Evolutionary conservation across 1,140 invertebrate genomes (phyloP).

Genomic region (Eupristina koningsbergeri): DNA sequence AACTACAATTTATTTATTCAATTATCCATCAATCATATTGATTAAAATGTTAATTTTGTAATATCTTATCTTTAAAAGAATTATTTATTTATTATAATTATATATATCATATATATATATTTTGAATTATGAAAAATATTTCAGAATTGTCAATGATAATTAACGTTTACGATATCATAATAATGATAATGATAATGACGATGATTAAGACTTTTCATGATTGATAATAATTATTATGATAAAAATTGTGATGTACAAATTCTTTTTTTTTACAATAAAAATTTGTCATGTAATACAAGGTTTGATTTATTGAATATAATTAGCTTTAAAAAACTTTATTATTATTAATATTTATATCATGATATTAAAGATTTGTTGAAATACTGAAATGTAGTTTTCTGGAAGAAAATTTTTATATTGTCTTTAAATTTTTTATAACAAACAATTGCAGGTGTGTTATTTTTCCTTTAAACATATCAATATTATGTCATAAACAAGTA

Average conservation of each 20-base stretch:
- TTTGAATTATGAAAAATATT: too few species aligned
- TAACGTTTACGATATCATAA: not conserved
- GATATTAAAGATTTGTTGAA: not conserved
- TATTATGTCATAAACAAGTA: too few species aligned
- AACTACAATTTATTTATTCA: slow-evolving; percentile 46
- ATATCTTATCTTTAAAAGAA: not conserved
- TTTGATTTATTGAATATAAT: slow-evolving; percentile 2
- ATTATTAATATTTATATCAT: not conserved
- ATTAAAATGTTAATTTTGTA: slow-evolving; percentile 29
- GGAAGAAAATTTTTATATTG: too few species aligned
- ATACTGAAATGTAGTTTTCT: not conserved
- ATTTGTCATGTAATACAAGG: not conserved
- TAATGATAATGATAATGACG: not conserved
- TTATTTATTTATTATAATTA: slow-evolving; percentile 13
- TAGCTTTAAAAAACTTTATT: not conserved
- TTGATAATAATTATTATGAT: slow-evolving; percentile 15
- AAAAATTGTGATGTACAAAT: slow-evolving; percentile 8
- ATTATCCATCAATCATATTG: slow-evolving; percentile 42
- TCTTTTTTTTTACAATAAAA: slow-evolving; percentile 11
- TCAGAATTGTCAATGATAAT: not conserved
- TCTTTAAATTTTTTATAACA: too few species aligned
- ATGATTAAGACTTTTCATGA: not conserved
- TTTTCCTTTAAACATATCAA: too few species aligned
- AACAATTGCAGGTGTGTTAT: too few species aligned
- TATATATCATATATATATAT: not conserved